A percentile compares a stretch with the other conserved stretches of the same genome.
Conservation (phyloP, 2,888 invertebrate genomes). For the Drosophila anceps region DNA sequence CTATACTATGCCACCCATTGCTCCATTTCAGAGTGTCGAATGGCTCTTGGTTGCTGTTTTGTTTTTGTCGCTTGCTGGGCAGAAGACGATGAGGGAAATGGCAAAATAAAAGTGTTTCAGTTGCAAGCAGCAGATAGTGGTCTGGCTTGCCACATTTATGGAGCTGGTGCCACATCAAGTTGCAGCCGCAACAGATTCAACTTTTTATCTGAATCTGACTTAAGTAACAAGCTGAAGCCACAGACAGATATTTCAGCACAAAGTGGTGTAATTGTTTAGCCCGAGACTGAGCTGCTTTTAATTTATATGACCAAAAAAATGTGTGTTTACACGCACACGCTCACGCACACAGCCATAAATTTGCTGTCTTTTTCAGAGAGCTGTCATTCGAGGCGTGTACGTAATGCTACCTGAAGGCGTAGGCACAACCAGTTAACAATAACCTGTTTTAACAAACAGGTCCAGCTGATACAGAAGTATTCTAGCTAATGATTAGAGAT, state of each 20-base stretch:
- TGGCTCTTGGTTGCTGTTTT: slow-evolving; percentile 41
- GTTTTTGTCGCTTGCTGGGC: slow-evolving; percentile 39
- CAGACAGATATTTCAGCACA: slow-evolving; percentile 69
- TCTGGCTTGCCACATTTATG: slow-evolving; percentile 56
- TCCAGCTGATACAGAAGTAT: neutral
- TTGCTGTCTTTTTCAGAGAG: slow-evolving; percentile 53
- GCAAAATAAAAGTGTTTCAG: slow-evolving; percentile 57
- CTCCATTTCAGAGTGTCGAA: slow-evolving; percentile 31
- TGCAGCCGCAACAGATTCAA: slow-evolving; percentile 75
- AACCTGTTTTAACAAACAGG: no score
- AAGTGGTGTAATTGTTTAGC: slow-evolving; percentile 70
- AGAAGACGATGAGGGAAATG: slow-evolving; percentile 22
- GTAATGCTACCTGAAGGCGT: slow-evolving; percentile 53
- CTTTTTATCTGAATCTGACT: slow-evolving; percentile 69
- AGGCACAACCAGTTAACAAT: slow-evolving; percentile 26
- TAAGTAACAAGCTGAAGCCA: slow-evolving; percentile 60
- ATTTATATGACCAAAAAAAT: slow-evolving; percentile 70
- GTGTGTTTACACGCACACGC: slow-evolving; percentile 30
- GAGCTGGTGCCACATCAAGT: slow-evolving; percentile 60
- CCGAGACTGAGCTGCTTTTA: slow-evolving; percentile 70
- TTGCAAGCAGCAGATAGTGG: slow-evolving; percentile 57
- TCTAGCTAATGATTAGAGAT: neutral
- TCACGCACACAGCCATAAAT: slow-evolving; percentile 51
- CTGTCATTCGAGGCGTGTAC: slow-evolving; percentile 47
- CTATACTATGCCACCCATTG: slow-evolving; percentile 63